Evolutionary conservation across 2,797 vertebrate genomes (phyloP).

Genomic region (Chloroceryle amazona): DNA sequence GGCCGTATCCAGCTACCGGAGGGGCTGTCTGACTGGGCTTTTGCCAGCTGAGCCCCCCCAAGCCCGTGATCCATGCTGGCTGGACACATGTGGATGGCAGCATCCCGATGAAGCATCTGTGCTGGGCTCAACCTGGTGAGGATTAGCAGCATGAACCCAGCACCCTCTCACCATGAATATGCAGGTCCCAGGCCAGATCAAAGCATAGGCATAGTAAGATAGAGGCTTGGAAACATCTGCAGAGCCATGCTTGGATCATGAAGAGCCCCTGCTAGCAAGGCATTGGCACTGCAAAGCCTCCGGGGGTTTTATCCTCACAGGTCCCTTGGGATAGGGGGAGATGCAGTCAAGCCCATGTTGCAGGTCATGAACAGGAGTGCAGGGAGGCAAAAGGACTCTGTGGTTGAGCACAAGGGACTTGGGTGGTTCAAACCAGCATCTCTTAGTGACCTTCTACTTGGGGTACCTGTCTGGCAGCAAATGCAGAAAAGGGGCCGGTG

Average conservation of each 20-base stretch:
- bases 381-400: neutral
- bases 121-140: neutral
- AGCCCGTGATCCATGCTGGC: fast-evolving
- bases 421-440: neutral
- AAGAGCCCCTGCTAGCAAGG: neutral
- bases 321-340: neutral
- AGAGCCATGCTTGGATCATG: fast-evolving
- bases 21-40: neutral
- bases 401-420: neutral
- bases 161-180: fast-evolving
- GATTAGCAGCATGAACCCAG: neutral
- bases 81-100: fast-evolving
- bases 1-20: fast-evolving
- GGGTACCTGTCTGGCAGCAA: neutral
- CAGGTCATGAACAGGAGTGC: neutral
- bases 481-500: neutral
- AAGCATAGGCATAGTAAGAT: fast-evolving
- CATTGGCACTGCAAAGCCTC: neutral
- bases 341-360: fast-evolving
- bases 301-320: neutral
- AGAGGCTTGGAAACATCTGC: neutral
- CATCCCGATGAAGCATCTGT: fast-evolving
- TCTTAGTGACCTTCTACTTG: neutral
- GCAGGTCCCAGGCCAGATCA: neutral
- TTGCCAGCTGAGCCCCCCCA: neutral